Base-by-base conservation (phyloP, 2,888 invertebrate species). In the Calliscelio sp. region DNA sequence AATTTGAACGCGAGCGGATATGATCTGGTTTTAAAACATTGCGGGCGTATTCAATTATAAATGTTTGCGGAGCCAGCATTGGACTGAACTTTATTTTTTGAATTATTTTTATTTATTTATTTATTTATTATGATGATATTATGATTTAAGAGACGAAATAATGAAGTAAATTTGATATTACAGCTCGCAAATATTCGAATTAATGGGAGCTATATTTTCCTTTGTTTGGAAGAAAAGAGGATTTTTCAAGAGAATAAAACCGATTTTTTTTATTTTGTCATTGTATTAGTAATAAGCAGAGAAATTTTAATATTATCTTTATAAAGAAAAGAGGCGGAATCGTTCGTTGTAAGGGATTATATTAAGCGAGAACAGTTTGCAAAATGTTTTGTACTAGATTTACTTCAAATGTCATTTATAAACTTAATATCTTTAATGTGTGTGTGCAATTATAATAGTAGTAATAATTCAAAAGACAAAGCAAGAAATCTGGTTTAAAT, bases 31-130 rank as follows among this genome's bases (percentile, higher is more conserved):
- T 70, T 28, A 44, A 55, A 55, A 55, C 38, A 55, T 44, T 14
- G 32, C 20, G 11, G 28, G 10, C n/a, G 28, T 22, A 57, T 70
- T 70, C 57, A 70, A 51, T 66, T 66, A 51, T 44, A n/a, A n/a
- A n/a, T n/a, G n/a, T n/a, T n/a, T n/a, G n/a, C n/a, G n/a, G n/a
- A n/a, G n/a, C 32, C 49, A 22, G n/a, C 49, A 14, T 32, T 55
- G 10, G 38, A 14, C 14, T 38, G 38, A 38, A 38, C 7, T 38
- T 11, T n/a, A 38, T 38, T 38, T 38, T 38, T 38, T 11, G 2
- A 11, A 6, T 2, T 10, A 6, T 38, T 38, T 38, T 5, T 38
- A n/a, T n/a, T n/a, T n/a, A n/a, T n/a, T n/a, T n/a, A n/a, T n/a
- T n/a, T n/a, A n/a, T n/a, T n/a, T n/a, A n/a, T n/a, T n/a, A n/a